A percentile compares a stretch with the other conserved stretches of the same genome.
These are phyloP conservation scores for Pogonognathellus flavescens DNA, from an alignment of 1,140 invertebrate species.

Conservation along the genomic window DNA sequence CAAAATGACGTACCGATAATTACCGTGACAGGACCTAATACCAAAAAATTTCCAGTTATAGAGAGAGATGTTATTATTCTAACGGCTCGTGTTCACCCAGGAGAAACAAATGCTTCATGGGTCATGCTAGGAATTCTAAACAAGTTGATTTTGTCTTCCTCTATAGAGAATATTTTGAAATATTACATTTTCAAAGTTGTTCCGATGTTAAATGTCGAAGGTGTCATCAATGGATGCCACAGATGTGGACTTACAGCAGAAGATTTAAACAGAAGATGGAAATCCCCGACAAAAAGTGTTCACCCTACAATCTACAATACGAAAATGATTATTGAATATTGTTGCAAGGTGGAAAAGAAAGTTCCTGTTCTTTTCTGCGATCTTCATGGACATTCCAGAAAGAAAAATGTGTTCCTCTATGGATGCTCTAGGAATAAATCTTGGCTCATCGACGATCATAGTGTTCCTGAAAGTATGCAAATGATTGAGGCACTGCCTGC, in stretches of 20 bases:
- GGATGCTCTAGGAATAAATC: constrained; percentile 77
- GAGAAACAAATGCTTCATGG: constrained; percentile 91
- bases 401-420: constrained; percentile 91
- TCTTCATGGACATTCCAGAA: constrained; percentile 89
- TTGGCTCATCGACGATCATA: neutral
- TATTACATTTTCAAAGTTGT: constrained; percentile 88
- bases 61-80: constrained; percentile 80
- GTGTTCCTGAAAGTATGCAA: neutral
- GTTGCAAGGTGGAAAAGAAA: constrained; percentile 74
- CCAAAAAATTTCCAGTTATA: neutral
- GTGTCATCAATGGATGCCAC: constrained; percentile 67
- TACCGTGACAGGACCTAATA: constrained; percentile 78
- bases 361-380: constrained; percentile 85
- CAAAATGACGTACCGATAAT: constrained; percentile 84
- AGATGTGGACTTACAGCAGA: constrained; percentile 84
- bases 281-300: constrained; percentile 78
- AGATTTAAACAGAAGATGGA: constrained; percentile 86
- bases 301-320: constrained; percentile 88
- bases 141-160: constrained; percentile 76
- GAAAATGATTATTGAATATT: constrained; percentile 78
- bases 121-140: constrained; percentile 87
- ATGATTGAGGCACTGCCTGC: constrained; percentile 72
- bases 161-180: constrained; percentile 77
- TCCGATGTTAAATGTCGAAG: constrained; percentile 88
- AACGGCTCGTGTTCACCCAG: constrained; percentile 87